phyloP scores from a whole-genome alignment of 1,140 invertebrate genomes.

The Drosophila jambulina region DNA sequence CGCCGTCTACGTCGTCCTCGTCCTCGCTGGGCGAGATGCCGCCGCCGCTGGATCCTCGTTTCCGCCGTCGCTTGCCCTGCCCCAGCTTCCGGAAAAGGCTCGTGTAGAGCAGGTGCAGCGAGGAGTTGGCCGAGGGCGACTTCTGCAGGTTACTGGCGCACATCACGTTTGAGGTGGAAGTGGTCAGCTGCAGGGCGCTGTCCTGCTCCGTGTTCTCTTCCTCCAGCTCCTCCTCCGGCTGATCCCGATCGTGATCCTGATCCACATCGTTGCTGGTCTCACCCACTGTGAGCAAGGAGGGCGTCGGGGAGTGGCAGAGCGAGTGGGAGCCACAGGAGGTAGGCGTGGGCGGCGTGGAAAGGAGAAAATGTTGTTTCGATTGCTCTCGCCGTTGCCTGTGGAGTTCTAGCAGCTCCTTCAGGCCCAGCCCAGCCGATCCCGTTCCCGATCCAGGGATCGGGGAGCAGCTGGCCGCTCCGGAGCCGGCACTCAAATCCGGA shows the following conservation, averaged over 20 bases:
- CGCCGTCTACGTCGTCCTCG: slow-evolving; percentile 73
- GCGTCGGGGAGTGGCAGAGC: slow-evolving; percentile 72
- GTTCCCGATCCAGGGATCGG: slow-evolving; percentile 36
- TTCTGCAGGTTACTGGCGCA: slow-evolving; percentile 57
- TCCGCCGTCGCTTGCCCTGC: slow-evolving; percentile 47
- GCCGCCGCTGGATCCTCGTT: slow-evolving; percentile 36
- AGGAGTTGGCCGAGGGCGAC: slow-evolving; percentile 76
- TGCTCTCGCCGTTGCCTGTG: slow-evolving; percentile 79
- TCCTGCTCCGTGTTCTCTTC: slow-evolving; percentile 70
- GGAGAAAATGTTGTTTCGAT: slow-evolving; percentile 85
- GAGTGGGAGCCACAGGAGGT: slow-evolving; percentile 73
- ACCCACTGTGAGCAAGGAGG: slow-evolving; percentile 42
- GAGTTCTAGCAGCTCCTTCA: slow-evolving; percentile 78
- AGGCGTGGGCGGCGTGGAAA: slow-evolving; percentile 80
- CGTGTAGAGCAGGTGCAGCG: slow-evolving; percentile 76
- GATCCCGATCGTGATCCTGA: slow-evolving; percentile 28
- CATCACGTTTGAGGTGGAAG: slow-evolving; percentile 52
- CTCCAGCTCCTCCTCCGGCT: slow-evolving; percentile 26
- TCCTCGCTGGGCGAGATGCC: slow-evolving; percentile 70
- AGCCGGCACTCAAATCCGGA: slow-evolving; percentile 63
- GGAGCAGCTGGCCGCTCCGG: slow-evolving; percentile 19
- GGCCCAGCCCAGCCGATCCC: slow-evolving; percentile 51
- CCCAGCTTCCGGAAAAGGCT: slow-evolving; percentile 66
- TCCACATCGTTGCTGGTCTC: slow-evolving; percentile 53
- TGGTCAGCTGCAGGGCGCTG: slow-evolving; percentile 69